phyloP scores from a whole-genome alignment of 2,797 vertebrate genomes.

The Gymnocypris eckloni region DNA sequence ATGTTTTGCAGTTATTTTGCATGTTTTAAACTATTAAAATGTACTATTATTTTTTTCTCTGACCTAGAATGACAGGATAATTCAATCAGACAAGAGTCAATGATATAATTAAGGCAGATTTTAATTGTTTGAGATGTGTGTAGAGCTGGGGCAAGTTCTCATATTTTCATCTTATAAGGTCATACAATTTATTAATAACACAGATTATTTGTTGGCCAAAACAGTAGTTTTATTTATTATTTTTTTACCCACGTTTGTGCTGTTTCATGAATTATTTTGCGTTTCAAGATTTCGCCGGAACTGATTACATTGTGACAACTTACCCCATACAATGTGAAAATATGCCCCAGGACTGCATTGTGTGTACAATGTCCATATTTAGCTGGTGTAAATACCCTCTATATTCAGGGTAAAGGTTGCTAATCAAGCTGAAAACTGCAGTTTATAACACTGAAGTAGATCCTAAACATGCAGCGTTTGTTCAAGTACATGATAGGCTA shows the following conservation, averaged over 20 bases:
- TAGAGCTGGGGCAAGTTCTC: no score
- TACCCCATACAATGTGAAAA: neutral
- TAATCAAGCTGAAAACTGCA: neutral
- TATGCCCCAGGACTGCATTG: neutral
- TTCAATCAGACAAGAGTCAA: no score
- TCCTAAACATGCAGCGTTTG: neutral
- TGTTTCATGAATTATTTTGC: neutral
- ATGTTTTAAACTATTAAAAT: neutral
- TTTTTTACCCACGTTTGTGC: neutral
- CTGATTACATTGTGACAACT: neutral
- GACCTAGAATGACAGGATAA: neutral
- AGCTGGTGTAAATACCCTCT: neutral
- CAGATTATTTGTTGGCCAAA: no score
- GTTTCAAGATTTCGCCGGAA: no score
- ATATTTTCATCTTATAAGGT: no score
- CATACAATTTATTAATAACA: no score
- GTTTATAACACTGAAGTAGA: neutral
- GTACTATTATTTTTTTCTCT: no score
- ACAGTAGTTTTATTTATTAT: no score
- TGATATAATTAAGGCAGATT: no score
- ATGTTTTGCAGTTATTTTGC: neutral
- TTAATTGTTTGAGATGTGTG: no score
- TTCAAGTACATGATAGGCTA: neutral
- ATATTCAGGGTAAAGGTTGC: neutral
- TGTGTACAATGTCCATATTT: neutral